A percentile compares a stretch with the other conserved stretches of the same genome.
Evolutionary conservation across 2,113 vertebrate species (phyloP).

Genomic region (Pagrus major): DNA sequence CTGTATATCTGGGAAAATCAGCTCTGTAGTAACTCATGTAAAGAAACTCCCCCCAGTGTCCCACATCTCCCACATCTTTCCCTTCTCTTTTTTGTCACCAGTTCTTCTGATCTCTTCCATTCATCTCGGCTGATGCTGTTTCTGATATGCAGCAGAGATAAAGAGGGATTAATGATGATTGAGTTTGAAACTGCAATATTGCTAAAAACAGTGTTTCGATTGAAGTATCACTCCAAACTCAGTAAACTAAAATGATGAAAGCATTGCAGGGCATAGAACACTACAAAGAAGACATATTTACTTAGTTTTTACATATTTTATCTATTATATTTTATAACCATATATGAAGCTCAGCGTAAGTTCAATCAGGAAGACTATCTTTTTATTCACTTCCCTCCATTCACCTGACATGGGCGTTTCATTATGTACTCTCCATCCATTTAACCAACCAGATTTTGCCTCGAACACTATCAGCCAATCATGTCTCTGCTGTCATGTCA

Average conservation of each 20-base stretch:
- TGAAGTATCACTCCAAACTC: not conserved
- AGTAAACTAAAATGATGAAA: slow-evolving; percentile 34
- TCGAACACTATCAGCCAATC: too few relatives aligned
- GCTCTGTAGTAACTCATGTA: slow-evolving; percentile 35
- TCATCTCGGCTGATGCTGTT: slow-evolving; percentile 48
- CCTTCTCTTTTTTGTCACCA: slow-evolving; percentile 26
- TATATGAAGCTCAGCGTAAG: too few relatives aligned
- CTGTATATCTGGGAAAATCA: slow-evolving; percentile 16
- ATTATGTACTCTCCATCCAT: too few relatives aligned
- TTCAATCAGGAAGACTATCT: too few relatives aligned
- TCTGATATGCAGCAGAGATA: slow-evolving; percentile 35
- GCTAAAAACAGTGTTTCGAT: slow-evolving; percentile 28
- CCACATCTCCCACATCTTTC: slow-evolving; percentile 50
- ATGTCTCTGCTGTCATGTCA: too few relatives aligned
- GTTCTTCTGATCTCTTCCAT: slow-evolving; percentile 43
- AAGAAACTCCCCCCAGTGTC: slow-evolving; percentile 26
- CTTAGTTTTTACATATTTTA: too few relatives aligned
- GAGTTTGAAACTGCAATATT: slow-evolving; percentile 32
- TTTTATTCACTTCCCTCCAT: too few relatives aligned
- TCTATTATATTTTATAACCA: too few relatives aligned
- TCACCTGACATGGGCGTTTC: too few relatives aligned
- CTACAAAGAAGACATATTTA: not conserved
- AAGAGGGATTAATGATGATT: slow-evolving; percentile 40
- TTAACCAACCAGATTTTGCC: too few relatives aligned
- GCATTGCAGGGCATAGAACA: not conserved